Evolutionary conservation across 1,140 invertebrate genomes (phyloP), one percentile per base, ranked within the genome.

Genomic region (Micrasema minimum): DNA sequence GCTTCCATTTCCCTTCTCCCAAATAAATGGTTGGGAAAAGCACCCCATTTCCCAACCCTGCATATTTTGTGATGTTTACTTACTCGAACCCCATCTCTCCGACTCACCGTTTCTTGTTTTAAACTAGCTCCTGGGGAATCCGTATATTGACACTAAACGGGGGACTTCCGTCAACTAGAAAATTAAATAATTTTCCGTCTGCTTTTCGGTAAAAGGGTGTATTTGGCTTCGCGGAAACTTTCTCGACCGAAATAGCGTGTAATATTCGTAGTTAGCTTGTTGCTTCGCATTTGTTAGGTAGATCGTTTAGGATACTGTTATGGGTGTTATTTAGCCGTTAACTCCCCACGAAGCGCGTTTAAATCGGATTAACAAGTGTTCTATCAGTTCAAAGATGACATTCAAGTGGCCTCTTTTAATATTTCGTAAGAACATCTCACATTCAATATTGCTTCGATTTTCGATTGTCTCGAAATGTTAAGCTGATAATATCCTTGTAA

Each of bases 51-150:
- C 26, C 61, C 12, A 31, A n/a, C 41, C 61, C 20, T 64, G 43
- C 61, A 64, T 64, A 64, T 64, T 64, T 64, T 41, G 46, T 35
- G 37, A 62, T 14, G 35, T 38, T 57, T 38, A 31, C 53, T 26
- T 0, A 35, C 37, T 2, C 61, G 55, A 57, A 37, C 53, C 26
- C 53, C 37, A 22, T 41, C 55, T 18, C 38, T 16, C 16, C 37
- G 55, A 35, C 35, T 38, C 22, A 23, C 55, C 37, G 37, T 9
- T 22, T 2, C 50, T 26, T 53, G 50, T 26, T 59, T 23, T 41
- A 22, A 59, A 18, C 14, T 9, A 41, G 16, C 55, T 53, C 35
- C 18, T 5, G 18, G 55, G 37, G 55, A 59, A 43, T 59, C 20
- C n/a, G 26, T 31, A 31, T 31, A 31, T 51, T 51, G 22, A 10